Evolutionary conservation across 2,888 invertebrate genomes (phyloP), one percentile per base, ranked within the genome.

Genomic region (Danaus chrysippus): DNA sequence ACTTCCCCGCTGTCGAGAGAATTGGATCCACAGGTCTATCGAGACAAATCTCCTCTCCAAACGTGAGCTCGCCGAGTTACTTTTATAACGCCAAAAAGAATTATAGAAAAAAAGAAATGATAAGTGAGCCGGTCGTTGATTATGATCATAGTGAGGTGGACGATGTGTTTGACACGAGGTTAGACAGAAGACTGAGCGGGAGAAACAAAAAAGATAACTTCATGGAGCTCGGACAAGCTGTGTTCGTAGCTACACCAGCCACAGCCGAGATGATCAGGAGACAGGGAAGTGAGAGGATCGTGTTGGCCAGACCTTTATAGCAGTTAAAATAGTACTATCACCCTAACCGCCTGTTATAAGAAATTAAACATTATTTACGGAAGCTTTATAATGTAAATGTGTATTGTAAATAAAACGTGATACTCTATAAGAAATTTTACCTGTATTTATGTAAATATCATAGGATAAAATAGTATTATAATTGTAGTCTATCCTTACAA

Each of bases 141-240:
- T 91, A 91, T 61, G 91, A 91, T 64, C 87, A 91, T 56, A 91
- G 91, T 71, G 91, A 91, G 67, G 84, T 81, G 0, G 91, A 91
- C 58, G 91, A 91, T 66, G 79, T 86, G 0, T 89, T 90, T 63
- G 89, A 91, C 67, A 84, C 85, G 0, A 83, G 86, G 55, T 73
- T 88, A 54, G 82, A 86, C 59, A 83, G 83, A 57, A 77, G 86
- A 61, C 70, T 79, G 0, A 87, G 84, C 70, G 79, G 73, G 15
- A 82, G 74, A 54, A 76, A 68, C 8, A 87, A 83, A 58, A 78
- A 84, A 61, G 80, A 84, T 6, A 74, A 69, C 58, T 85, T 90
- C 61, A 78, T 91, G 79, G 90, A 90, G 66, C 57, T 91, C 6
- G 83, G 84, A 0, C 87, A 88, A 61, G 82, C 90, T 0, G 85